Evolutionary conservation across 2,113 vertebrate species (phyloP).

Genomic region (Atherinomorus stipes): DNA sequence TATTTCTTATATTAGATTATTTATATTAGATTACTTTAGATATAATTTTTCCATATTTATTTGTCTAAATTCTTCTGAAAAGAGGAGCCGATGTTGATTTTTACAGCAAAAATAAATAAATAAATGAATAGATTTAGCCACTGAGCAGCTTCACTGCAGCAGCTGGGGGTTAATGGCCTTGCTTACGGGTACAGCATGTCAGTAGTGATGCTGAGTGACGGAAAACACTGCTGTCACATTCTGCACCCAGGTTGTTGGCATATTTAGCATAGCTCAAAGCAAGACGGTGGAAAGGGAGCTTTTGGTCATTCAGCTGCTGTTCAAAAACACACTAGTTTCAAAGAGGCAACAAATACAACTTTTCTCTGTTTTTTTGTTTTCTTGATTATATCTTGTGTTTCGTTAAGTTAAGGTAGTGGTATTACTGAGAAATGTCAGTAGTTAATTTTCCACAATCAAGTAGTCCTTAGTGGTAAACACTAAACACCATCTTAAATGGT

Average conservation of each 20-base stretch:
- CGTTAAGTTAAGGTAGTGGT: no score
- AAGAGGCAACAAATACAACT: not conserved
- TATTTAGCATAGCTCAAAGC: not conserved
- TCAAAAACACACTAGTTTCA: not conserved
- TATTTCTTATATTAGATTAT: no score
- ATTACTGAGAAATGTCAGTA: no score
- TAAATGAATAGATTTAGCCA: not conserved
- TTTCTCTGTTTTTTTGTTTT: not conserved
- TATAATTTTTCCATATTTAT: no score
- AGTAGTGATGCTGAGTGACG: not conserved
- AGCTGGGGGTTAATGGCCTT: constrained; percentile 2
- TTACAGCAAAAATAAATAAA: not conserved
- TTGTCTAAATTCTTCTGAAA: no score
- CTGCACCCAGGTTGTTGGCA: not conserved
- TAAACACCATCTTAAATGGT: no score
- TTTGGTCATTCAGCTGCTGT: not conserved
- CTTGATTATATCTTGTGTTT: not conserved
- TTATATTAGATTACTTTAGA: no score
- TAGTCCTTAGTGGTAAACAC: not conserved
- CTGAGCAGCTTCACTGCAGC: not conserved
- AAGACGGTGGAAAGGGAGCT: not conserved
- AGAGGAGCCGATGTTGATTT: no score
- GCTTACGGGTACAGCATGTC: not conserved
- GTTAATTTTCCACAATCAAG: not conserved
- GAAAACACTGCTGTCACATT: not conserved